Evolutionary conservation across 2,113 vertebrate species (phyloP).

Genomic region (Naja naja): DNA sequence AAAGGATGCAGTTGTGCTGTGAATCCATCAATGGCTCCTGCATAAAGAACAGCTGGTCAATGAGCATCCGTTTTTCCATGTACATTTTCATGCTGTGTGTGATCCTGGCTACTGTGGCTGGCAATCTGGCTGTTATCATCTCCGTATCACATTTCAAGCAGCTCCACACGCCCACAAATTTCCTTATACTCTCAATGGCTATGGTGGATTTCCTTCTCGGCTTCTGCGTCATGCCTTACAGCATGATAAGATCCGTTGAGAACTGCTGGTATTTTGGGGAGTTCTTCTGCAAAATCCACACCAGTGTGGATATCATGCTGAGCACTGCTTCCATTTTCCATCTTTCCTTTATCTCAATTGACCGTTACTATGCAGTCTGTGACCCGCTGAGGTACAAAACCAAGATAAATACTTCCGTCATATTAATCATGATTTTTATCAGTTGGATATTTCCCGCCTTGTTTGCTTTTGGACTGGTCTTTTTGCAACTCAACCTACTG

Average conservation of each 20-base stretch:
- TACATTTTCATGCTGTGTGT: slow-evolving; percentile 71
- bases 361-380: slow-evolving; percentile 77
- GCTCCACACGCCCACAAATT: slow-evolving; percentile 77
- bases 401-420: slow-evolving; percentile 67
- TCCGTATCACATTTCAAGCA: slow-evolving; percentile 77
- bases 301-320: slow-evolving; percentile 73
- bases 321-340: slow-evolving; percentile 80
- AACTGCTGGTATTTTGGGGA: slow-evolving; percentile 82
- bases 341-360: slow-evolving; percentile 78
- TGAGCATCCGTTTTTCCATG: slow-evolving; percentile 60
- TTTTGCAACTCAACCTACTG: slow-evolving; percentile 75
- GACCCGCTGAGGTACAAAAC: slow-evolving; percentile 76
- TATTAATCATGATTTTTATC: slow-evolving; percentile 70
- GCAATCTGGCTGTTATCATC: slow-evolving; percentile 79
- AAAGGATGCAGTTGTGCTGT: slow-evolving; percentile 65
- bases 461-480: slow-evolving; percentile 79
- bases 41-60: slow-evolving; percentile 65
- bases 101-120: slow-evolving; percentile 73
- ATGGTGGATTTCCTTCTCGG: slow-evolving; percentile 75
- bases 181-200: slow-evolving; percentile 79
- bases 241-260: slow-evolving; percentile 79
- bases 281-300: slow-evolving; percentile 79
- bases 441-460: slow-evolving; percentile 75
- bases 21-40: slow-evolving; percentile 74
- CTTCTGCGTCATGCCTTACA: slow-evolving; percentile 80